Evolutionary conservation across 2,113 vertebrate species (phyloP), one percentile per base, ranked within the genome.

Genomic region (Tragelaphus scriptus): DNA sequence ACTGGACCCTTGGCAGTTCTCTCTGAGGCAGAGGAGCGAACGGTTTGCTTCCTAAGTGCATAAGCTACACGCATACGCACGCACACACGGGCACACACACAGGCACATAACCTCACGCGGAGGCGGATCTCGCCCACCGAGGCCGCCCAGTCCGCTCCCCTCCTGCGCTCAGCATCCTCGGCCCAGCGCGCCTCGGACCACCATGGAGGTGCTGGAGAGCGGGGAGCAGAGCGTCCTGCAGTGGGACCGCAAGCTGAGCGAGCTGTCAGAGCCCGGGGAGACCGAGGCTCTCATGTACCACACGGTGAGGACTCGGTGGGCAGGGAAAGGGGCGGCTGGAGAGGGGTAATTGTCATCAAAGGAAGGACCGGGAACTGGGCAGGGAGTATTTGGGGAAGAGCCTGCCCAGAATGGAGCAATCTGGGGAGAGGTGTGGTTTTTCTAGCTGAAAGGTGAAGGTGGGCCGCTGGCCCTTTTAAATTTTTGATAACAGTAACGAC

Each of bases 211-310:
- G 98, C 98, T 99, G 98, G 99, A 99, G 97, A 98, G 99, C 91
- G 99, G 98, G 77, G 99, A 99, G 96, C 96, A 99, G 98, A 89
- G 91, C 96, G 99, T 99, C 86, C 98, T 99, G 58, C 99, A 99
- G 85, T 99, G 99, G 99, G 99, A 99, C 98, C 98, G 99, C 95
- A 99, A 99, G 98, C 99, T 99, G 91, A 99, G 99, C 97, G 99
- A 99, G 98, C 98, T 99, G 98, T 99, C 99, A n/a, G 99, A 99
- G 97, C 97, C 98, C 19, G 99, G 98, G 5, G 99, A 99, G 49
- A 98, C 98, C 91, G 99, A 99, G 90, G 98, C 98, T 49, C 99
- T 99, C 53, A 98, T 99, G 88, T 99, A 99, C 98, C 99, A 98
- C 97, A 99, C 99, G 98, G 99, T 99, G 98, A 99, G 99, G 63